phyloP scores from a whole-genome alignment of 1,140 invertebrate species.

The Brachionus paranguensis region DNA sequence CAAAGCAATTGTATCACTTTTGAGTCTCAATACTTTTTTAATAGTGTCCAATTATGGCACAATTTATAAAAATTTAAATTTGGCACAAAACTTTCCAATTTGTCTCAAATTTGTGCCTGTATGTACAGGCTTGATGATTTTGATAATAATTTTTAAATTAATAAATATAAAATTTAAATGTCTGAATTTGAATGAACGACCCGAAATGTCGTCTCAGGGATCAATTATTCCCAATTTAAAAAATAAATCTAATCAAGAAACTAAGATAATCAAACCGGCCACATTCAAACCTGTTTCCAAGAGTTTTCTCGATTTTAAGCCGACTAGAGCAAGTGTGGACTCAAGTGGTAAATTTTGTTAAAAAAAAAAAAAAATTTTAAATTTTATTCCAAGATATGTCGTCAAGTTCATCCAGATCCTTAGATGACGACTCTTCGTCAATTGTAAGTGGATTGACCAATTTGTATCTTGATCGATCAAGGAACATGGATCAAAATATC shows the following conservation, averaged over 20 bases:
- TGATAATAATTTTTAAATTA: background rate
- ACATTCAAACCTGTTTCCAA: background rate
- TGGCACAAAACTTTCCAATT: background rate
- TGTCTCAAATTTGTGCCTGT: background rate
- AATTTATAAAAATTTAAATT: background rate
- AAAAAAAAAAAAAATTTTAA: background rate
- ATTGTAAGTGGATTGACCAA: constrained; percentile 18
- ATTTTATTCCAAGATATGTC: background rate
- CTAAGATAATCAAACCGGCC: background rate
- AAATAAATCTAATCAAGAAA: background rate
- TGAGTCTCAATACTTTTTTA: background rate
- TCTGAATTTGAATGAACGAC: background rate
- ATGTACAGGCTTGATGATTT: background rate
- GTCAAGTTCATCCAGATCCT: background rate
- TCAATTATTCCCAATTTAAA: background rate
- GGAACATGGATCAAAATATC: background rate
- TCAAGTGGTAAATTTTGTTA: background rate
- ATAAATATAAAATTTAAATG: background rate
- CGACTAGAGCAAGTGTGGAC: background rate
- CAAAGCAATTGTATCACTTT: background rate
- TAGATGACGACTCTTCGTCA: constrained; percentile 3
- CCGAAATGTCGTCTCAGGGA: background rate
- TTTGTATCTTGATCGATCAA: background rate
- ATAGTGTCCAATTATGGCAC: background rate
- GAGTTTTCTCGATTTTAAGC: background rate